Evolutionary conservation across 2,797 vertebrate genomes (phyloP).

Genomic region (Ispidina picta): DNA sequence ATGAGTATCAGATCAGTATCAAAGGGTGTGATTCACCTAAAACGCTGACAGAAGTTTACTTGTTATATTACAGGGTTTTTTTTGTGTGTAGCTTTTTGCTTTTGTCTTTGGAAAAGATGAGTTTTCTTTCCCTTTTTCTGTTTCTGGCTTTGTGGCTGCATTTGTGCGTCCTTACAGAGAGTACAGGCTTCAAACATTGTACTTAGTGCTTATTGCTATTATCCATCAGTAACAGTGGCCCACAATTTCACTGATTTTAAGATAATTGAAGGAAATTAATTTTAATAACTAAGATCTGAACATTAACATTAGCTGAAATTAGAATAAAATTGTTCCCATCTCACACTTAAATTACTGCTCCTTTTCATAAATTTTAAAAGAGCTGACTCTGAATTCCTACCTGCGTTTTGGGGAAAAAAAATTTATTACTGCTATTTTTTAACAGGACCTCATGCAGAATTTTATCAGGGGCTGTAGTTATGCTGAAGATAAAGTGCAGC

Average conservation of each 20-base stretch:
- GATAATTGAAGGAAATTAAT: slow-evolving; percentile 78
- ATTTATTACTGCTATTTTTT: slow-evolving; percentile 64
- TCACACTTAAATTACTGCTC: slow-evolving; percentile 65
- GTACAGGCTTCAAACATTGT: slow-evolving; percentile 38
- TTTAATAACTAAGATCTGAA: slow-evolving; percentile 77
- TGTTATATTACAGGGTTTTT: neutral
- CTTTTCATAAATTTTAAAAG: slow-evolving; percentile 77
- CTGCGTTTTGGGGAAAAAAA: slow-evolving; percentile 20
- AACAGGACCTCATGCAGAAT: slow-evolving; percentile 46
- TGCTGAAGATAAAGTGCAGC: slow-evolving; percentile 16
- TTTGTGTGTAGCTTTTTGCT: neutral
- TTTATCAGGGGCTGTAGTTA: slow-evolving; percentile 33
- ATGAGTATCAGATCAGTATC: neutral
- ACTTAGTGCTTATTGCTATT: slow-evolving; percentile 67
- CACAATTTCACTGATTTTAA: slow-evolving; percentile 64
- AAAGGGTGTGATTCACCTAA: neutral
- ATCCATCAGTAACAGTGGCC: slow-evolving; percentile 66
- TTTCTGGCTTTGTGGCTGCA: slow-evolving; percentile 15
- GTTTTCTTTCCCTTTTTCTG: neutral
- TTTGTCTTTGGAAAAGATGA: slow-evolving; percentile 17
- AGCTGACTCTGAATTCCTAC: slow-evolving; percentile 71
- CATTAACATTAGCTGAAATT: slow-evolving; percentile 74
- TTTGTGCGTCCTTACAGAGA: slow-evolving; percentile 34
- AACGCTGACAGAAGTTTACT: neutral
- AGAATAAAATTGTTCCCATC: slow-evolving; percentile 72